These are phyloP conservation scores for Megaustenia siamemsis DNA, from an alignment of 2,888 invertebrate species.

Conservation along the genomic window DNA sequence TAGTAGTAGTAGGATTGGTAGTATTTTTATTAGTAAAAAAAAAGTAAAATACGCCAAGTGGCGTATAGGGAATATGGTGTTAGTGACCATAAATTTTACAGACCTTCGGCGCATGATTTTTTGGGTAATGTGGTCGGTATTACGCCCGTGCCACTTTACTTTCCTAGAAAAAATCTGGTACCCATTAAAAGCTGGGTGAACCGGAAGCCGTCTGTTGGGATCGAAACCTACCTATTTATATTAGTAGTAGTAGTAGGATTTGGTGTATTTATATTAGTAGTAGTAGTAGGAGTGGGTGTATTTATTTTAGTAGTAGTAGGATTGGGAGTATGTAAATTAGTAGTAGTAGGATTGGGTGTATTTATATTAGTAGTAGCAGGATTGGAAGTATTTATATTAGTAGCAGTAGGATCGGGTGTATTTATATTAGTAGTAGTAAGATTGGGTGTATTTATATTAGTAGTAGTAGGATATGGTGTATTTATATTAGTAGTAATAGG, in stretches of 20 bases:
- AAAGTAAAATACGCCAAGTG: too few species aligned
- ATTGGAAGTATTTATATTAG: not conserved
- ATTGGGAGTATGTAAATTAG: not conserved
- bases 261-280: not conserved
- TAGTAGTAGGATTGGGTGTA: not conserved
- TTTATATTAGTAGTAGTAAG: not conserved
- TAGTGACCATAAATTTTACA: too few species aligned
- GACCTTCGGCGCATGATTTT: too few species aligned
- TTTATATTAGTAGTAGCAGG: not conserved
- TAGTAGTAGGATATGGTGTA: not conserved
- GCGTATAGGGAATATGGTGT: too few species aligned
- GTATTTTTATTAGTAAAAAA: too few species aligned
- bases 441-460: not conserved
- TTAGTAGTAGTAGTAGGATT: too few species aligned
- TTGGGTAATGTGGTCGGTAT: too few species aligned
- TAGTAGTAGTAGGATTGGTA: not conserved
- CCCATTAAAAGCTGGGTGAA: too few species aligned
- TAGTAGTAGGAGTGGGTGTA: not conserved
- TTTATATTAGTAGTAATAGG: not conserved
- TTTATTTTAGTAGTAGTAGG: not conserved
- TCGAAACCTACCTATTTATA: too few species aligned
- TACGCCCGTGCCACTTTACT: too few species aligned
- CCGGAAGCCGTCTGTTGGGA: too few species aligned
- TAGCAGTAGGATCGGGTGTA: not conserved
- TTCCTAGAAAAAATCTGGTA: too few species aligned